phyloP scores from a whole-genome alignment of 2,797 vertebrate genomes.

The Taenioides sp. region DNA sequence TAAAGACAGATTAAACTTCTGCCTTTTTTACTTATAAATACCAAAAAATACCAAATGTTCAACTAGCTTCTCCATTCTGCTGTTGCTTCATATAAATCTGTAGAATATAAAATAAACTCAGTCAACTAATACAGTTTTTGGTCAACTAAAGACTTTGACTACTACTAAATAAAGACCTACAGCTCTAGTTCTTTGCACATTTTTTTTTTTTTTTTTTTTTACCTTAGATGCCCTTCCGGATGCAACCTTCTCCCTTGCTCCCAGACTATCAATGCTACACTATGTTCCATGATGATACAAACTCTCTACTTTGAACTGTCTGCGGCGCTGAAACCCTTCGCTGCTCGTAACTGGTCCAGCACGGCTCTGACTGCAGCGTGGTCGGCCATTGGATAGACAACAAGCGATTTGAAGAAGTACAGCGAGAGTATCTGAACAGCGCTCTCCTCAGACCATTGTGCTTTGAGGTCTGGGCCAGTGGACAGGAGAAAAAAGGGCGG shows the following conservation, averaged over 20 bases:
- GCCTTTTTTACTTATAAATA: no score
- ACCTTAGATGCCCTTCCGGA: background rate
- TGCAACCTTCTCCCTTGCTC: background rate
- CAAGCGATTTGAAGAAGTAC: constrained; percentile 28
- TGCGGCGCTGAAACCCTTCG: constrained; percentile 1
- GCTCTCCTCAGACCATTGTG: constrained; percentile 34
- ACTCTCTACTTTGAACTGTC: constrained; percentile 18
- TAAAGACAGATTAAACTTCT: no score
- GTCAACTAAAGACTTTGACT: no score
- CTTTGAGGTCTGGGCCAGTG: constrained; percentile 47
- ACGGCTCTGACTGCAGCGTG: constrained; percentile 38
- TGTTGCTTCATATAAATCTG: no score
- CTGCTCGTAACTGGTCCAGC: constrained; percentile 12
- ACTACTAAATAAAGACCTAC: no score
- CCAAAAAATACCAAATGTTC: no score
- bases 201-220: no score
- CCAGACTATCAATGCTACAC: background rate
- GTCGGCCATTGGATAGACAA: constrained; percentile 29
- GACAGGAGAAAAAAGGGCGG: constrained; percentile 33
- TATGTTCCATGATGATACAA: background rate
- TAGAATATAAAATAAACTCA: no score
- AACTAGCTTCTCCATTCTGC: no score
- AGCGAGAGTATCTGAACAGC: constrained; percentile 35
- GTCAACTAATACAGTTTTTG: no score
- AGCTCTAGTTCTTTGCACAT: background rate